Evolutionary conservation across 2,113 vertebrate species (phyloP), one percentile per base, ranked within the genome.

Genomic region (Tetrax tetrax): DNA sequence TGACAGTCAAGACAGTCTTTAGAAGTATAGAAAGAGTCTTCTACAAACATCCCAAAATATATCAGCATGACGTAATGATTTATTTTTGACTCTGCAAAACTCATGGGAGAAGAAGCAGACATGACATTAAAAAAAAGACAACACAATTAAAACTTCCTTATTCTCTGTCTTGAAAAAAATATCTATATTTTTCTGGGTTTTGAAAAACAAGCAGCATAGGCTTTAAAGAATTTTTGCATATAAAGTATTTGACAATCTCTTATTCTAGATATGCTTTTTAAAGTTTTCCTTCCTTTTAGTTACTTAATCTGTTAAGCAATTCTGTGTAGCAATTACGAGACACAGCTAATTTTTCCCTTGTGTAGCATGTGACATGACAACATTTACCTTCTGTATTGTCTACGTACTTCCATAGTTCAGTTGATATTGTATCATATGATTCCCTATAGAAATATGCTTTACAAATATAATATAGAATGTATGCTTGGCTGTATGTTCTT

Each of bases 21-120:
- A 95, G 92, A 96, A 93, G 60, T 90, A 90, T 43, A 81, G 90
- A 96, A 94, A 90, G 23, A 83, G 43, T 31, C 47, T 83, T 83
- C 88, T 28, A 83, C 94, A 96, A 97, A 77, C 29, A 78, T 83
- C 85, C 51, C 29, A 80, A 94, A 97, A 96, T 93, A 95, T 24
- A 95, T 63, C 82, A 90, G 64, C 19, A 51, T 78, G 75, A 81
- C 19, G 68, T 86, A 93, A 88, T 31, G 64, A 78, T 90, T 88
- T 94, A 81, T 95, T 96, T 95, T 77, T 74, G 76, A 50, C 16
- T 83, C 60, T 64, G 43, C 91, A 83, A 80, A 88, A 77, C 47
- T 80, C 29, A 54, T 23, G 53, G 2, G 6, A 90, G 47, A 93
- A 93, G 20, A 5, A 80, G 41, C 23, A 83, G 59, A 74, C 9